These are phyloP conservation scores for Phalanger gymnotis DNA, from an alignment of 2,797 vertebrate species.

Conservation along the genomic window DNA sequence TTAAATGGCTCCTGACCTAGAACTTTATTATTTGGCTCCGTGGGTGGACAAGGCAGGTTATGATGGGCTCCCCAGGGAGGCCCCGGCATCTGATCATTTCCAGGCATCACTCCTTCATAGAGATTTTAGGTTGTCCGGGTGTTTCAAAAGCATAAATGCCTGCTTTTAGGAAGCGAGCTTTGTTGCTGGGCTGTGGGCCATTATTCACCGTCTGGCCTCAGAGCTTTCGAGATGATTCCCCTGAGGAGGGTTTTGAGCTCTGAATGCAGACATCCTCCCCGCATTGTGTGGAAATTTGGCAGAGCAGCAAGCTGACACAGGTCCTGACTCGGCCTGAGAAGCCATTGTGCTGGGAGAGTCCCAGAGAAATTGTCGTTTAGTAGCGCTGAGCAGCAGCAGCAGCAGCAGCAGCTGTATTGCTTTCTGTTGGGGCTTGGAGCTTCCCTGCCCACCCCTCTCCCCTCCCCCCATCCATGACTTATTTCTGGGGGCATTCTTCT, in stretches of 20 bases:
- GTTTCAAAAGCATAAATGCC: not conserved
- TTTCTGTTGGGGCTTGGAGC: constrained; percentile 78
- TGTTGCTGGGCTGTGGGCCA: not conserved
- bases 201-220: not conserved
- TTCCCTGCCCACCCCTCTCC: constrained; percentile 53
- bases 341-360: constrained; percentile 67
- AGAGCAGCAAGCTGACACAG: constrained; percentile 74
- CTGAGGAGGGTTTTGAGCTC: constrained; percentile 68
- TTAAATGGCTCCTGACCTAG: constrained; percentile 24
- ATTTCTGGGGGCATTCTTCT: constrained; percentile 54
- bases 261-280: constrained; percentile 63
- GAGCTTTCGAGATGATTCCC: constrained; percentile 59
- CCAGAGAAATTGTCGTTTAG: constrained; percentile 78
- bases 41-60: not conserved
- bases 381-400: constrained; percentile 79
- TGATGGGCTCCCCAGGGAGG: not conserved
- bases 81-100: constrained; percentile 5
- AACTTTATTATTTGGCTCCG: constrained; percentile 28
- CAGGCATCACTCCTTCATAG: not conserved
- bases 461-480: not conserved
- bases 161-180: not conserved
- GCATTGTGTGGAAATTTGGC: constrained; percentile 71
- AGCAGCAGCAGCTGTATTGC: constrained; percentile 72
- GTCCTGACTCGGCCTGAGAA: constrained; percentile 71
- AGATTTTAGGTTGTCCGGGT: constrained; percentile 7